Percentiles rank a stretch among this genome's conserved stretches.
phyloP scores from a whole-genome alignment of 1,140 invertebrate genomes.

The Notospermus geniculatus region DNA sequence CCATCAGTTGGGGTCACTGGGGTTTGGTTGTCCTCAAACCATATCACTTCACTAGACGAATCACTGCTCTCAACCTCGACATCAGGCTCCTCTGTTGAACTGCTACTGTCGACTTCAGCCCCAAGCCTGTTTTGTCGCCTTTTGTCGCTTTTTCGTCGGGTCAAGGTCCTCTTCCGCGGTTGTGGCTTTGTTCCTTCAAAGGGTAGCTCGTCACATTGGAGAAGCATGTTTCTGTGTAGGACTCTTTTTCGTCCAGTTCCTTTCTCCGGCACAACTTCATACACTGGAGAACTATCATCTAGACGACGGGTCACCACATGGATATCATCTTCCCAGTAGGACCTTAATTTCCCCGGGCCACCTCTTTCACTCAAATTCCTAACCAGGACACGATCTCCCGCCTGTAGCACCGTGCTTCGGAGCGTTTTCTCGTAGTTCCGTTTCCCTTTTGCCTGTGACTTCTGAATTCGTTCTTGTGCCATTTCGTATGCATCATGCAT shows the following conservation, averaged over 20 bases:
- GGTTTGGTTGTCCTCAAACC: no score
- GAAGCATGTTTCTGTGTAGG: not conserved
- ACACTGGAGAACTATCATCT: slow-evolving; percentile 22
- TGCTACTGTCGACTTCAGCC: no score
- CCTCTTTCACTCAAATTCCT: slow-evolving; percentile 24
- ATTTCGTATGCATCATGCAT: slow-evolving; percentile 14
- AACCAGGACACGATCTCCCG: slow-evolving; percentile 27
- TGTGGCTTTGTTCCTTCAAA: no score
- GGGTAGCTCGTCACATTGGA: not conserved
- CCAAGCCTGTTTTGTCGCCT: no score
- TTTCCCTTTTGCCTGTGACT: not conserved
- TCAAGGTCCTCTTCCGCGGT: no score
- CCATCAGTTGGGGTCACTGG: no score
- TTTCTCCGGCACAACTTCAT: slow-evolving; percentile 17
- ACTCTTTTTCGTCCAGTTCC: not conserved
- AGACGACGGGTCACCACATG: slow-evolving; percentile 12
- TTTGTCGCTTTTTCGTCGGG: no score
- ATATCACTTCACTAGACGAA: no score
- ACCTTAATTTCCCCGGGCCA: slow-evolving; percentile 26
- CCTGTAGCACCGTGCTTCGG: slow-evolving; percentile 2
- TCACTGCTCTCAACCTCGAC: no score
- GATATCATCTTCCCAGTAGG: slow-evolving; percentile 21
- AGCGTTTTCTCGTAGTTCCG: slow-evolving; percentile 10
- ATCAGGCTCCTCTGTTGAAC: no score
- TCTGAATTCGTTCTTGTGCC: not conserved